Evolutionary conservation across 2,113 vertebrate species (phyloP).

Genomic region (Gavialis gangeticus): DNA sequence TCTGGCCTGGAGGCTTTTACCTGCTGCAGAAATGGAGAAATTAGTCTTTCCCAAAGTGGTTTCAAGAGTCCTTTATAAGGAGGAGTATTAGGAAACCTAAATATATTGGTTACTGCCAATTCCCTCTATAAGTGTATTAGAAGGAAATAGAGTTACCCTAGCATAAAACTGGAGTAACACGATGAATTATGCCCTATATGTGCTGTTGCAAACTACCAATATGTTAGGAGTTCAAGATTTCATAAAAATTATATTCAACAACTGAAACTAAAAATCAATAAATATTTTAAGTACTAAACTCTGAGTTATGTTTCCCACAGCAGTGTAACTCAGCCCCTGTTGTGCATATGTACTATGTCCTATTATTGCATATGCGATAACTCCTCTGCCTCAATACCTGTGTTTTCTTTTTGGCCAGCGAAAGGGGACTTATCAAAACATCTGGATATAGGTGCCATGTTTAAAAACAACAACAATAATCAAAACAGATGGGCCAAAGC

Average conservation of each 20-base stretch:
- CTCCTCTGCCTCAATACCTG: background rate
- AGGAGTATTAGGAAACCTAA: background rate
- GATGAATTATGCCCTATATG: background rate
- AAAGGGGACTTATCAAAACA: background rate
- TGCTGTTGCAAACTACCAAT: background rate
- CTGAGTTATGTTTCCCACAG: constrained; percentile 34
- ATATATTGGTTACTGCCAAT: background rate
- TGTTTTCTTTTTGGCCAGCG: background rate
- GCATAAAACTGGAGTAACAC: background rate
- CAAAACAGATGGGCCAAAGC: background rate
- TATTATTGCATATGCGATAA: background rate
- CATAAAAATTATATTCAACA: background rate
- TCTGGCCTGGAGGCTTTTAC: background rate
- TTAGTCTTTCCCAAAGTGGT: background rate
- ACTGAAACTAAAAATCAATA: constrained; percentile 9
- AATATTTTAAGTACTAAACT: background rate
- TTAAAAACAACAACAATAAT: background rate
- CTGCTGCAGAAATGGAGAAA: background rate
- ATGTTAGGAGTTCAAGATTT: background rate
- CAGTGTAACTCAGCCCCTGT: background rate
- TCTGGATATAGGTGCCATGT: background rate
- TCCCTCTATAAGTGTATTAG: background rate
- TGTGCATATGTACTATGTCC: background rate
- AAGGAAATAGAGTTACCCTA: background rate
- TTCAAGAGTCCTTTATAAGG: background rate